Conservation (phyloP, 2,888 invertebrate genomes). For the Volucella inanis region DNA sequence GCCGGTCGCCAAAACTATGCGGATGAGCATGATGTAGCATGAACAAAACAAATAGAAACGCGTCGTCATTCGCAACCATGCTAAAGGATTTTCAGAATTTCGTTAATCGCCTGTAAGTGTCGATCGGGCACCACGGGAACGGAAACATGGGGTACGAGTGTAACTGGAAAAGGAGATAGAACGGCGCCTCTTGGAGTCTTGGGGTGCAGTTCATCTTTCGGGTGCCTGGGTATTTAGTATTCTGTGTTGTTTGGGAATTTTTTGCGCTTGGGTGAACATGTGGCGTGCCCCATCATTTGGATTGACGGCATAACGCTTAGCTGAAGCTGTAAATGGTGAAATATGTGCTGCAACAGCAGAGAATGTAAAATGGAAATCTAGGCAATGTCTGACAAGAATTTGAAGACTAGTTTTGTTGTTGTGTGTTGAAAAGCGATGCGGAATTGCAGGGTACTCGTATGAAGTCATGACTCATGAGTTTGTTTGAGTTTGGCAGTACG, state of each 20-base stretch:
- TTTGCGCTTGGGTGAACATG: constrained; percentile 71
- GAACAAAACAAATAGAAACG: constrained; percentile 73
- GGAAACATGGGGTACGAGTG: constrained; percentile 4
- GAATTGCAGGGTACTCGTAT: too few species aligned
- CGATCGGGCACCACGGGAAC: constrained; percentile 33
- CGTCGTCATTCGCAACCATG: constrained; percentile 66
- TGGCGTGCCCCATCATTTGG: constrained; percentile 72
- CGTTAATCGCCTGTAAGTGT: constrained; percentile 69
- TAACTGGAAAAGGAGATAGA: constrained; percentile 23
- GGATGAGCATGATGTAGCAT: constrained; percentile 69
- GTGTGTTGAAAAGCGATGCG: too few species aligned
- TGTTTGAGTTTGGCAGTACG: too few species aligned
- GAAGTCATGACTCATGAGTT: too few species aligned
- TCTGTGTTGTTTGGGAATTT: constrained; percentile 57
- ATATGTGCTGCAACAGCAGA: constrained; percentile 15
- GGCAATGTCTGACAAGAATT: constrained; percentile 13
- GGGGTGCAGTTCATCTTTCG: constrained; percentile 57
- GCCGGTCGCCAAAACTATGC: constrained; percentile 72
- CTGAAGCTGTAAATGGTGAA: constrained; percentile 10
- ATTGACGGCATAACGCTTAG: constrained; percentile 43
- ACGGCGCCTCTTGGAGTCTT: constrained; percentile 48
- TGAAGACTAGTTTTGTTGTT: constrained; percentile 9
- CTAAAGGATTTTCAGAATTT: constrained; percentile 69
- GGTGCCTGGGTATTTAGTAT: constrained; percentile 51
- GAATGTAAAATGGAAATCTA: constrained; percentile 1